These are phyloP conservation scores for Bilobella aurantiaca DNA, from an alignment of 1,140 invertebrate species.

Conservation along the genomic window DNA sequence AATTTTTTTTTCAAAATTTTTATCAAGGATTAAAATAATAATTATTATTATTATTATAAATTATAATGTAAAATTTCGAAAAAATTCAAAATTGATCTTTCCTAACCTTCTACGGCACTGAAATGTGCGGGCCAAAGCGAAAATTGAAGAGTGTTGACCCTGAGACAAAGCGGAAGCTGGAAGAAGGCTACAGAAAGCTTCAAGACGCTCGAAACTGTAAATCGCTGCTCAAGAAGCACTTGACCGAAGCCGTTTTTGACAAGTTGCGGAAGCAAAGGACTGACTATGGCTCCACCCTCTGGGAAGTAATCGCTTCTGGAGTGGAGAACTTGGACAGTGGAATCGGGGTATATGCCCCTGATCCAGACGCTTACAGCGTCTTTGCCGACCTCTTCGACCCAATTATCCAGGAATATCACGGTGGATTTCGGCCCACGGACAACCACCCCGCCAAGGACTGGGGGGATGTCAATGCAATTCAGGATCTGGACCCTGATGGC, in stretches of 20 bases:
- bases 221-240: constrained; percentile 78
- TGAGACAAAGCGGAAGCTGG: constrained; percentile 74
- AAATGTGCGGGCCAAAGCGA: not conserved
- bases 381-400: constrained; percentile 88
- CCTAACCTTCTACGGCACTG: no score
- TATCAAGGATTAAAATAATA: no score
- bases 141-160: constrained; percentile 53
- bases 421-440: constrained; percentile 82
- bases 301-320: constrained; percentile 87
- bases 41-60: no score
- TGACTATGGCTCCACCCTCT: constrained; percentile 74
- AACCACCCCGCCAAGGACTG: constrained; percentile 86
- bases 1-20: no score
- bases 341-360: constrained; percentile 37
- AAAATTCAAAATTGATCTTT: no score
- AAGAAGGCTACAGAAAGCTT: constrained; percentile 79
- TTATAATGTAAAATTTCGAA: no score
- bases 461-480: constrained; percentile 77
- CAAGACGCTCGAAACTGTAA: constrained; percentile 62
- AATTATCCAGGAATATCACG: constrained; percentile 93
- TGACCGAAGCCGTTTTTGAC: constrained; percentile 60
- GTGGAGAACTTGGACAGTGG: constrained; percentile 25
- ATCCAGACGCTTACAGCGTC: constrained; percentile 80
- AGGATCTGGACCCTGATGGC: constrained; percentile 77
- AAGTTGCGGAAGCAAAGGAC: constrained; percentile 81